Percentiles rank a stretch among this genome's conserved stretches.
These are phyloP conservation scores for Silurus glanis DNA, from an alignment of 2,113 vertebrate genomes.

Conservation along the genomic window DNA sequence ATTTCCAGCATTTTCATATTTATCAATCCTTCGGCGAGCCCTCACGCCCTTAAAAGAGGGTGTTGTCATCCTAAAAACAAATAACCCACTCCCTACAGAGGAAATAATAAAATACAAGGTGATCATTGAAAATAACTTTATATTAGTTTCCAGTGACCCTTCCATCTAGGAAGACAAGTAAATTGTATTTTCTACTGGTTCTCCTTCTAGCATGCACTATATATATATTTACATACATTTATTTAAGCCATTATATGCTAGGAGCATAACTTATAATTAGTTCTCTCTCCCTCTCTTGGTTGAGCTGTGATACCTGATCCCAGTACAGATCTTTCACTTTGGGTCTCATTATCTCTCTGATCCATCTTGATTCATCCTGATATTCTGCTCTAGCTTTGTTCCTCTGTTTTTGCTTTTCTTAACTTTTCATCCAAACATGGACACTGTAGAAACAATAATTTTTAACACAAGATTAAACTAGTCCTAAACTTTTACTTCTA, in stretches of 20 bases:
- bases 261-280: too few relatives aligned
- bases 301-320: too few relatives aligned
- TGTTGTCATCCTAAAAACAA: not conserved
- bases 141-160: not conserved
- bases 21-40: not conserved
- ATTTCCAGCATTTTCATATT: not conserved
- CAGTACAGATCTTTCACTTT: too few relatives aligned
- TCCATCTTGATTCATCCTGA: too few relatives aligned
- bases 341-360: too few relatives aligned
- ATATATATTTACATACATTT: not conserved
- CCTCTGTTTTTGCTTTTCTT: too few relatives aligned
- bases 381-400: too few relatives aligned
- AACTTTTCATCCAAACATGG: too few relatives aligned
- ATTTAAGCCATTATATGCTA: not conserved
- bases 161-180: not conserved
- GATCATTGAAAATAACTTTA: not conserved
- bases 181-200: not conserved
- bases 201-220: not conserved
- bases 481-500: too few relatives aligned
- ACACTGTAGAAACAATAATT: too few relatives aligned
- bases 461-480: too few relatives aligned
- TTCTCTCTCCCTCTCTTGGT: too few relatives aligned
- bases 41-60: not conserved
- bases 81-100: not conserved
- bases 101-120: not conserved